These are phyloP conservation scores for Hirundichthys speculiger DNA, from an alignment of 2,113 vertebrate genomes.

Conservation along the genomic window DNA sequence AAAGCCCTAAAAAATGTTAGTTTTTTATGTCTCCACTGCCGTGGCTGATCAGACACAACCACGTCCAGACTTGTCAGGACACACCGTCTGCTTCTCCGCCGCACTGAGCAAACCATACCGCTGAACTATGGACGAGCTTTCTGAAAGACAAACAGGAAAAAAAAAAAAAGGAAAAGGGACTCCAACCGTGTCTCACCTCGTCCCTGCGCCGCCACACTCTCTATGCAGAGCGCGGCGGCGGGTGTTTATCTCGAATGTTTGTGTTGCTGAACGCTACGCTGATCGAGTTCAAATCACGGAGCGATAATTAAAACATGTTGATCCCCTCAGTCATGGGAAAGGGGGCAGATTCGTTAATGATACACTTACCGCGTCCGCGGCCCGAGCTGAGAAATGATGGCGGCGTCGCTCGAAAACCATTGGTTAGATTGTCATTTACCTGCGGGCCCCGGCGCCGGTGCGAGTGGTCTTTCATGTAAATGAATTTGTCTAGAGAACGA, in stretches of 20 bases:
- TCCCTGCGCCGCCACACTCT: constrained; percentile 33
- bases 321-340: constrained; percentile 76
- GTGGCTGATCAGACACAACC: constrained; percentile 50
- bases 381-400: constrained; percentile 64
- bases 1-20: constrained; percentile 20
- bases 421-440: constrained; percentile 74
- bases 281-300: constrained; percentile 73
- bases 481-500: constrained; percentile 75
- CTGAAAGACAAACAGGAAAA: constrained; percentile 26
- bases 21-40: constrained; percentile 47
- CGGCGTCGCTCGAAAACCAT: constrained; percentile 74
- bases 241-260: constrained; percentile 74
- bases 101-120: constrained; percentile 44
- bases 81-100: constrained; percentile 50
- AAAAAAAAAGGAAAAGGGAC: constrained; percentile 2
- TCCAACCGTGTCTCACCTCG: constrained; percentile 52
- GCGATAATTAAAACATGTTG: constrained; percentile 79
- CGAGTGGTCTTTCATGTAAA: constrained; percentile 81
- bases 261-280: constrained; percentile 66
- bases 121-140: constrained; percentile 39
- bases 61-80: constrained; percentile 64
- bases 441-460: constrained; percentile 68
- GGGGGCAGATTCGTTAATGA: constrained; percentile 76
- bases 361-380: constrained; percentile 64
- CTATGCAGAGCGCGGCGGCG: constrained; percentile 57